Conservation (phyloP, 1,140 invertebrate species). For the Drosophila tsacasi region DNA sequence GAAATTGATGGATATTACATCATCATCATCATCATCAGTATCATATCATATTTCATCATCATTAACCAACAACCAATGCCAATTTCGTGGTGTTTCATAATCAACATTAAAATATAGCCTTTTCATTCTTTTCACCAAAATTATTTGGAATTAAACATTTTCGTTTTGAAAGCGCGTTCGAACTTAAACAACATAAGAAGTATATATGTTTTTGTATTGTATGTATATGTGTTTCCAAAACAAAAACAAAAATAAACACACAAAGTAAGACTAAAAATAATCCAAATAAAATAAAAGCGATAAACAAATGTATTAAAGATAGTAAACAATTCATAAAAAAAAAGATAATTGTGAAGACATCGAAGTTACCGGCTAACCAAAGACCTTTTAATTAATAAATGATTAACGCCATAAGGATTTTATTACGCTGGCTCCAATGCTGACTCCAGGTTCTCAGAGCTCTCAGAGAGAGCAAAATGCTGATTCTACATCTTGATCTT, state of each 20-base stretch:
- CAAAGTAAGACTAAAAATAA: background rate
- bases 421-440: too few species aligned
- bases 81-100: slow-evolving; percentile 69
- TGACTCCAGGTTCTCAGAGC: background rate
- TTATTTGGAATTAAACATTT: slow-evolving; percentile 51
- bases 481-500: too few species aligned
- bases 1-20: slow-evolving; percentile 27
- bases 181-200: slow-evolving; percentile 20
- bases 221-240: slow-evolving; percentile 33
- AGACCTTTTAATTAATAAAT: background rate
- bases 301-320: slow-evolving; percentile 1
- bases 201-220: slow-evolving; percentile 2
- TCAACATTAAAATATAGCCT: slow-evolving; percentile 29
- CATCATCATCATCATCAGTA: slow-evolving; percentile 21
- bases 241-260: slow-evolving; percentile 19
- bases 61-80: slow-evolving; percentile 70
- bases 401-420: background rate
- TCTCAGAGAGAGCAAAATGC: too few species aligned
- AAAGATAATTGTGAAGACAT: slow-evolving; percentile 32
- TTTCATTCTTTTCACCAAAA: slow-evolving; percentile 28
- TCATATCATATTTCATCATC: slow-evolving; percentile 28
- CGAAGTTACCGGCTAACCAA: background rate
- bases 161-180: slow-evolving; percentile 46
- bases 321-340: slow-evolving; percentile 7
- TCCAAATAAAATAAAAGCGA: background rate